Evolutionary conservation across 2,797 vertebrate species (phyloP), one percentile per base, ranked within the genome.

Genomic region (Erpetoichthys calabaricus): DNA sequence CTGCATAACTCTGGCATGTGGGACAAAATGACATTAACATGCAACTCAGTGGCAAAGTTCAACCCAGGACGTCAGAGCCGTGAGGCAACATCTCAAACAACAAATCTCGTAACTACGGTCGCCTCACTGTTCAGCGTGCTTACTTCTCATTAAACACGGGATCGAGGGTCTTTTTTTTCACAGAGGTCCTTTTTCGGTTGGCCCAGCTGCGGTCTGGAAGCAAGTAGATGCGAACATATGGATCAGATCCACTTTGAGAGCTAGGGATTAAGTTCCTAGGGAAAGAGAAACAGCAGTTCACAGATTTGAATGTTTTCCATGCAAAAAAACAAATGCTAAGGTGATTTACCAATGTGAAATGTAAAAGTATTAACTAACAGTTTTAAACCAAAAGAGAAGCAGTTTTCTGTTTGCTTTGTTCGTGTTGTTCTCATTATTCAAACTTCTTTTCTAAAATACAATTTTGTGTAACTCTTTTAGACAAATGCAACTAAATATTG

Each of bases 171-270:
- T 76, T 94, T 67, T 73, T 91, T 73, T 86, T 94, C 45, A 95
- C 87, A 0, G 86, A 79, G 0, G 94, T 98, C 66, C 77, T 89
- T 79, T 83, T 94, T 59, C 89, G 87, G 67, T 86, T 84, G 56
- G 76, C 67, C 90, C 90, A 95, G 44, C 79, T 79, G 68, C 89
- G 89, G 41, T 98, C 94, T 4, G 94, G 95, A 62, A 98, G 83
- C 55, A 99, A 72, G 79, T 99, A 97, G 60, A 98, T 67, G 9
- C 89, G 91, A 53, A 96, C 91, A 0, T 99, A 97, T 0, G 89
- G 88, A 70, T 96, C 91, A 0, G 89, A 89, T 63, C 92, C 92
- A 1, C 79, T 85, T 42, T 76, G 81, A 60, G 71, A 82, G 75
- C 79, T 85, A 45, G 83, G 80, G 4, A 88, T 85, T 65, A 99